These are phyloP conservation scores for Euglossa dilemma DNA, from an alignment of 1,140 invertebrate species.

Conservation along the genomic window DNA sequence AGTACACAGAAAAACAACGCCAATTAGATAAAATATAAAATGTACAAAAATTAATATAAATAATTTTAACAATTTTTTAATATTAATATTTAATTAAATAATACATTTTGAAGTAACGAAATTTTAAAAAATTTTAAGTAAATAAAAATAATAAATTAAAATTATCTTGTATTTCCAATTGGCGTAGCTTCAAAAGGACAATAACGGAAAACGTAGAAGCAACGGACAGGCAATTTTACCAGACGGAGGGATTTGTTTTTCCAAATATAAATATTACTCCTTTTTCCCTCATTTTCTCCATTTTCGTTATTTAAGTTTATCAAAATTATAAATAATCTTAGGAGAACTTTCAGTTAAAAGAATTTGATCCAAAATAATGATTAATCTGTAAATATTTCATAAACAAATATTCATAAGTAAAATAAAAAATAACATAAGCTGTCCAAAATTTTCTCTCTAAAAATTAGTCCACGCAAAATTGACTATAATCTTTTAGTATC, in stretches of 20 bases:
- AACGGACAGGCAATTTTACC: slow-evolving; percentile 50
- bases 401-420: neutral
- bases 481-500: neutral
- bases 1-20: slow-evolving; percentile 36
- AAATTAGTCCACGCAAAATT: slow-evolving; percentile 1
- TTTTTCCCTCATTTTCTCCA: neutral
- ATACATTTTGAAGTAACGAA: neutral
- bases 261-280: slow-evolving; percentile 1
- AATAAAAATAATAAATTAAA: neutral
- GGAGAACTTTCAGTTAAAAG: neutral
- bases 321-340: neutral
- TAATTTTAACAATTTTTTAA: slow-evolving; percentile 3
- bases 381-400: too few species aligned
- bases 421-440: neutral
- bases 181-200: slow-evolving; percentile 45
- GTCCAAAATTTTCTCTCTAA: neutral
- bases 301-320: neutral
- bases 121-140: neutral
- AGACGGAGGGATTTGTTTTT: slow-evolving; percentile 35
- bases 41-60: slow-evolving; percentile 1
- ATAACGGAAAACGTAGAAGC: slow-evolving; percentile 57
- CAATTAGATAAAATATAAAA: slow-evolving; percentile 37
- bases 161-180: slow-evolving; percentile 21
- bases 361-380: neutral
- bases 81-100: neutral